Base-by-base conservation (phyloP, 2,797 vertebrate genomes). In the Danio tinwini region DNA sequence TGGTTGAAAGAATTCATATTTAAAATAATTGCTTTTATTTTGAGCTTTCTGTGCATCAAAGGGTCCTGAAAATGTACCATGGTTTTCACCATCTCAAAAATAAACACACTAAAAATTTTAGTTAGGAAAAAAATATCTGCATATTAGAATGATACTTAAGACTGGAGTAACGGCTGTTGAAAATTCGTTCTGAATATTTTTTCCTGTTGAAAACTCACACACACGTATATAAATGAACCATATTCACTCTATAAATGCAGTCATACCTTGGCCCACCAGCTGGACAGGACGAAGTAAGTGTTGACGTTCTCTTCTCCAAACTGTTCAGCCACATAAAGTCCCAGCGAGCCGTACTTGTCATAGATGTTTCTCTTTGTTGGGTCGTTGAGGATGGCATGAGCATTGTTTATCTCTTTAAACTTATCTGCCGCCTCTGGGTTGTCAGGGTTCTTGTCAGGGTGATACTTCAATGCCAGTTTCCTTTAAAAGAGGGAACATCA, bases 351-450 rank as follows among this genome's bases (percentile, higher is more conserved):
- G 21, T 99, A 99, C 89, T 98, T 98, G 90, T 99, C 98, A 4
- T 99, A 99, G 87, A 99, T 99, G 86, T 99, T 99, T 58, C 98
- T 90, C 89, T 99, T 99, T 0, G 97, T 99, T 74, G 95, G 93
- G 77, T 99, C 98, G 0, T 95, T 97, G 85, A 99, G 92, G 84
- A 99, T 99, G 5, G 96, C 96, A 0, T 99, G 97, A 6, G 98
- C 98, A 7, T 96, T 99, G 92, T 99, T 99, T 81, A 99, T 99
- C 94, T 99, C 98, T 91, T 99, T 99, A 87, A 99, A 99, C 82
- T 99, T 99, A 47, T 99, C 98, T 0, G 94, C 92, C 0, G 98
- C 98, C 84, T 99, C 98, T 0, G 98, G 98, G 85, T 99, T 98
- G 86, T 99, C 97, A 0, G 98, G 97, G 86, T 99, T 99, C 93